Conservation (phyloP, 1,140 invertebrate genomes). For the Platyscapa corneri region DNA sequence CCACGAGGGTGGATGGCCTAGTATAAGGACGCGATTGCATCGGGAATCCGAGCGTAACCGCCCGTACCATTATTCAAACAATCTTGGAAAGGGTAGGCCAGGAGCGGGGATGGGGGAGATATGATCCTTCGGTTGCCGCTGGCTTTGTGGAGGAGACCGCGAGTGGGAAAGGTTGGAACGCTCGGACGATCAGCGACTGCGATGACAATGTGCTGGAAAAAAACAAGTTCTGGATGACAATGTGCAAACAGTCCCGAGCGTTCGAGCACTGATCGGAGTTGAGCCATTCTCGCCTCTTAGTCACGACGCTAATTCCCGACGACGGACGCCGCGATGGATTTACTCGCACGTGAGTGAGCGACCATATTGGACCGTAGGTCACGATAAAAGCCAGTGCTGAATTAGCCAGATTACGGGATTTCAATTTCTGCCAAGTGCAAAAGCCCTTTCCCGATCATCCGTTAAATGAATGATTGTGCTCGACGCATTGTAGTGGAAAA, state of each 20-base stretch:
- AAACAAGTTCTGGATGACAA: constrained; percentile 36
- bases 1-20: too few species aligned
- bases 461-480: constrained; percentile 5
- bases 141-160: too few species aligned
- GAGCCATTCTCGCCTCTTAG: constrained; percentile 39
- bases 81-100: too few species aligned
- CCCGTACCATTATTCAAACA: too few species aligned
- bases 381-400: constrained; percentile 18
- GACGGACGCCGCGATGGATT: neutral
- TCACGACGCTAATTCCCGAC: constrained; percentile 41
- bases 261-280: neutral
- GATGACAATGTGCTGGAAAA: neutral
- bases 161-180: too few species aligned
- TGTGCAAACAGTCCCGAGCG: constrained; percentile 20
- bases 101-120: too few species aligned
- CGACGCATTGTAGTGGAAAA: neutral
- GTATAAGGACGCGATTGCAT: too few species aligned
- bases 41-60: too few species aligned
- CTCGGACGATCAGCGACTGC: neutral
- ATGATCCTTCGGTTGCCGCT: too few species aligned
- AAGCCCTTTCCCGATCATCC: neutral
- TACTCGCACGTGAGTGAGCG: neutral
- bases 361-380: neutral
- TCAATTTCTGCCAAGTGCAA: neutral
- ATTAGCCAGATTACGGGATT: constrained; percentile 21